Conservation (phyloP, 2,113 vertebrate genomes). For the Tupaia tana region DNA sequence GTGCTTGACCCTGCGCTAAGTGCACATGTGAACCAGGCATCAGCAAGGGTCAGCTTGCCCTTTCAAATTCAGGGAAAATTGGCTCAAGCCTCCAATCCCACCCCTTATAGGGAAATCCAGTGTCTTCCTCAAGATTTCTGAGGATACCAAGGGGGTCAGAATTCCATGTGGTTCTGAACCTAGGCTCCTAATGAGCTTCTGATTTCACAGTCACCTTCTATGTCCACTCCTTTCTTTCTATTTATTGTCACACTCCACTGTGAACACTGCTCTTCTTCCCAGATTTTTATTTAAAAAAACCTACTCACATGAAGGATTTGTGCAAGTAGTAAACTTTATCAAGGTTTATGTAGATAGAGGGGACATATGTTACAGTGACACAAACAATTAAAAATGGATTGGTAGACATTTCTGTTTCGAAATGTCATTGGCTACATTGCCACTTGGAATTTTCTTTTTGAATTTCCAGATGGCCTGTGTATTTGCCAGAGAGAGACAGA, state of each 20-base stretch:
- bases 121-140: constrained; percentile 29
- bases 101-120: neutral
- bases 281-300: no score
- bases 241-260: neutral
- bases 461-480: no score
- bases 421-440: neutral
- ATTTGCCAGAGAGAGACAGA: no score
- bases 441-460: neutral
- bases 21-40: neutral
- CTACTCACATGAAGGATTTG: neutral
- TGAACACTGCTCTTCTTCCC: neutral
- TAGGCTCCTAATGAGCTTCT: neutral
- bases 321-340: neutral
- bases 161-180: neutral
- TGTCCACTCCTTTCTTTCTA: neutral
- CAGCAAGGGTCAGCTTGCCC: neutral
- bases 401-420: neutral
- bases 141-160: neutral
- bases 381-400: neutral
- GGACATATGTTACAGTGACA: neutral
- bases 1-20: neutral
- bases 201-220: neutral
- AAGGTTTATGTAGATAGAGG: neutral
- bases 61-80: constrained; percentile 32
- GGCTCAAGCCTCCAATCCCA: neutral